A percentile compares a stretch with the other conserved stretches of the same genome.
Evolutionary conservation across 2,113 vertebrate species (phyloP).

Genomic region (Callionymus lyra): DNA sequence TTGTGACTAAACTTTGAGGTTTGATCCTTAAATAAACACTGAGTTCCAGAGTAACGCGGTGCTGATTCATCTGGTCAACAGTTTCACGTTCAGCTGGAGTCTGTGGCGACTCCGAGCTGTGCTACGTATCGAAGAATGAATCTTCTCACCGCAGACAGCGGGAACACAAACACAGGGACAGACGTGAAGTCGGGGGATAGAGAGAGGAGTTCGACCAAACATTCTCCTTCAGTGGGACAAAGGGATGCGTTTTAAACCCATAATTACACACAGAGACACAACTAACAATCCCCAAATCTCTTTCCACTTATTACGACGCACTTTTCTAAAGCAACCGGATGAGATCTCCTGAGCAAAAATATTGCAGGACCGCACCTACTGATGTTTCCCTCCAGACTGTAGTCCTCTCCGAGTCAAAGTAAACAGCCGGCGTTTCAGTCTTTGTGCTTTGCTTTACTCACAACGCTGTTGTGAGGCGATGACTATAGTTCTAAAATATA

Average conservation of each 20-base stretch:
- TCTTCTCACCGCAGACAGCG: constrained; percentile 39
- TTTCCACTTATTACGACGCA: constrained; percentile 40
- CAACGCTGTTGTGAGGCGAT: too few relatives aligned
- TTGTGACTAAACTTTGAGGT: too few relatives aligned
- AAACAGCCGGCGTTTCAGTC: constrained; percentile 25
- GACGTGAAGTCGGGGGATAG: constrained; percentile 31
- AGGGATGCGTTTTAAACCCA: constrained; percentile 45
- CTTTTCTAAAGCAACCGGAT: constrained; percentile 40
- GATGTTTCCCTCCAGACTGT: constrained; percentile 14
- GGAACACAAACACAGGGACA: constrained; percentile 27
- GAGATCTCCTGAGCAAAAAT: constrained; percentile 22
- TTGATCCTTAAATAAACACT: too few relatives aligned
- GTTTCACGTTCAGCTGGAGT: constrained; percentile 4
- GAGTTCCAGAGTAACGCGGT: too few relatives aligned
- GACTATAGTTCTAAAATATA: too few relatives aligned
- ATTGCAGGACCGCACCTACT: constrained; percentile 8
- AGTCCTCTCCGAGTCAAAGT: constrained; percentile 18
- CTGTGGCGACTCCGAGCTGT: constrained; percentile 19
- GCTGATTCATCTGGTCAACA: too few relatives aligned
- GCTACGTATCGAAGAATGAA: constrained; percentile 35
- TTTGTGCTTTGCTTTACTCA: constrained; percentile 12
- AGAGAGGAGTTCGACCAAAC: constrained; percentile 43
- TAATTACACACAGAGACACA: constrained; percentile 49
- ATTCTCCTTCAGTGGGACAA: constrained; percentile 43
- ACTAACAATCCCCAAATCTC: constrained; percentile 48